A percentile compares a stretch with the other conserved stretches of the same genome.
Evolutionary conservation across 2,797 vertebrate genomes (phyloP).

Genomic region (Vireo griseus): DNA sequence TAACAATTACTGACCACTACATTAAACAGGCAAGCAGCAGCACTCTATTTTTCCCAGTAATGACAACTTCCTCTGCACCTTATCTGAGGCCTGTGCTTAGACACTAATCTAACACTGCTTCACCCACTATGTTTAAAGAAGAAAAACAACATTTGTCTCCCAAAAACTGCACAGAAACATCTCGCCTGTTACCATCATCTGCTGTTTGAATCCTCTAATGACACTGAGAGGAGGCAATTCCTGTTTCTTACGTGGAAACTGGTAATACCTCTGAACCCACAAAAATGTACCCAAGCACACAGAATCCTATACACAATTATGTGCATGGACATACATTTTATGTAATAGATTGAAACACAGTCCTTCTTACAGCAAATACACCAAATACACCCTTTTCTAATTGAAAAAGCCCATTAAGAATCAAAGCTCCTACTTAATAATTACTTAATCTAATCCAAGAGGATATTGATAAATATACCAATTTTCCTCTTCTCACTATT

Average conservation of each 20-base stretch:
- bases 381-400: not conserved
- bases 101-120: not conserved
- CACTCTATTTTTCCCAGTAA: not conserved
- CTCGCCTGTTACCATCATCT: not conserved
- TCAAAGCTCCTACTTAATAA: not conserved
- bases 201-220: not conserved
- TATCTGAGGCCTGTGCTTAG: not conserved
- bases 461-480: not conserved
- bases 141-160: not conserved
- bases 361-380: not conserved
- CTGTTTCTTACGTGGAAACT: not conserved
- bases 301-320: not conserved
- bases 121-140: not conserved
- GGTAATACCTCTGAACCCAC: not conserved
- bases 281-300: rapidly evolving
- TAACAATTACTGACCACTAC: not conserved
- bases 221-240: not conserved
- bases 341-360: not conserved
- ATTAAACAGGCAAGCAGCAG: not conserved
- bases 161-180: not conserved
- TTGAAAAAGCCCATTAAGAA: not conserved
- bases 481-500: not conserved
- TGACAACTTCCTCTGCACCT: not conserved
- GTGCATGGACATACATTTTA: not conserved
- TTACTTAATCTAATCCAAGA: not conserved